Percentiles rank a stretch among this genome's conserved stretches.
phyloP scores from a whole-genome alignment of 1,140 invertebrate species.

The Latrodectus geometricus region DNA sequence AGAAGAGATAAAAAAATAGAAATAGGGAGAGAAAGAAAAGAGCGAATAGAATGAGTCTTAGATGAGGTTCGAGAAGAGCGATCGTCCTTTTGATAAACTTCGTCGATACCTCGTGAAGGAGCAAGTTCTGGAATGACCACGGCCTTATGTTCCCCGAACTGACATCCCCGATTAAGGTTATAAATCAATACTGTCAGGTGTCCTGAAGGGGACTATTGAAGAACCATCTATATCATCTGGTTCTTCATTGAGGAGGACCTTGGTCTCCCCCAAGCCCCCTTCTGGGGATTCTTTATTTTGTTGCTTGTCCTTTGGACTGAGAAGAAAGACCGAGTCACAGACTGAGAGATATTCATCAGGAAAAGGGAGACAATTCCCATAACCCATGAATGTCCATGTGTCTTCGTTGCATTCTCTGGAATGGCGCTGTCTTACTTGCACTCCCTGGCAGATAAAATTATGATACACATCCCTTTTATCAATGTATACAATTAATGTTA shows the following conservation, averaged over 20 bases:
- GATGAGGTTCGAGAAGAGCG: conserved; percentile 47
- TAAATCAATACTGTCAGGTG: conserved; percentile 60
- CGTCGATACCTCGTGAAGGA: conserved; percentile 18
- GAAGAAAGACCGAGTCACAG: background rate
- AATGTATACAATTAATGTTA: too few relatives aligned
- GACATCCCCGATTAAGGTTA: conserved; percentile 53
- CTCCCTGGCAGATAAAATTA: background rate
- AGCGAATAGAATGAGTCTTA: background rate
- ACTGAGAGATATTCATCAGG: too few relatives aligned
- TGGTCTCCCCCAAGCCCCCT: background rate
- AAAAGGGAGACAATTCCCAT: too few relatives aligned
- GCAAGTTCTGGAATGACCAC: conserved; percentile 26
- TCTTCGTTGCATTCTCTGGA: background rate
- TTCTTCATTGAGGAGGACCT: conserved; percentile 44
- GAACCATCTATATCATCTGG: conserved; percentile 54
- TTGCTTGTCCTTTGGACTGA: background rate
- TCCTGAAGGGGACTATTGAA: conserved; percentile 51
- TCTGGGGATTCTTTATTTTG: conserved; percentile 11
- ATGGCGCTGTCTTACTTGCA: background rate
- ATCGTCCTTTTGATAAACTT: conserved; percentile 59
- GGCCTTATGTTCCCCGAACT: conserved; percentile 42
- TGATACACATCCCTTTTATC: too few relatives aligned
- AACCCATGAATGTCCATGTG: background rate
- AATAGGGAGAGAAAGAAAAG: background rate
- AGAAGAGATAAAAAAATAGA: background rate